phyloP scores from a whole-genome alignment of 1,140 invertebrate species.

The Trialeurodes vaporariorum region DNA sequence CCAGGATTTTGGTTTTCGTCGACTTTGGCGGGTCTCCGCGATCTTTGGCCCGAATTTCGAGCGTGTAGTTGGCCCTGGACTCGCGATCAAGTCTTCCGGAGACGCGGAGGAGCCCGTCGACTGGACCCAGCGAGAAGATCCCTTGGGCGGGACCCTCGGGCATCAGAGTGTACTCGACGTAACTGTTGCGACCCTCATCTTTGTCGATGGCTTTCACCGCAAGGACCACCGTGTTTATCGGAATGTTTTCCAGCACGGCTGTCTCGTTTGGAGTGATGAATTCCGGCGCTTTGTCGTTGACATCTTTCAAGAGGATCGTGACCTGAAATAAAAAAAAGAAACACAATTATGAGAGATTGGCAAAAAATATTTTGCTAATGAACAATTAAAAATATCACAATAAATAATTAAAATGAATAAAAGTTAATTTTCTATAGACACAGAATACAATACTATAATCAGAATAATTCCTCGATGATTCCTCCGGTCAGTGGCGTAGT shows the following conservation, averaged over 20 bases:
- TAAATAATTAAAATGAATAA: no score
- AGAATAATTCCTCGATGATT: no score
- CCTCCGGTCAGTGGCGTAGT: no score
- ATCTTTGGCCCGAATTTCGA: constrained; percentile 74
- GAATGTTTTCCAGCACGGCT: constrained; percentile 69
- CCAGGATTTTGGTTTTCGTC: constrained; percentile 52
- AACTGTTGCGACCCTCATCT: constrained; percentile 87
- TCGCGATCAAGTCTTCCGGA: constrained; percentile 76
- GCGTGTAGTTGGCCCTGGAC: constrained; percentile 59
- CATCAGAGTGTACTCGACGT: constrained; percentile 72
- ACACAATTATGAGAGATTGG: no score
- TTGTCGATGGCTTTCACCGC: constrained; percentile 80
- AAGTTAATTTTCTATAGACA: no score
- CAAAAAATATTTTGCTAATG: no score
- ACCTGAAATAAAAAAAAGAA: constrained; percentile 66
- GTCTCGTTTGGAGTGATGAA: constrained; percentile 75
- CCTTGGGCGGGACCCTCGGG: constrained; percentile 39
- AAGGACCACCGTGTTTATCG: constrained; percentile 80
- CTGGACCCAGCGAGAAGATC: constrained; percentile 71
- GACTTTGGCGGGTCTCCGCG: constrained; percentile 70
- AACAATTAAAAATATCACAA: no score
- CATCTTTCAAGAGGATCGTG: constrained; percentile 74
- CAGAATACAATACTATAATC: no score
- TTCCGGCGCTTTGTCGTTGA: constrained; percentile 87
- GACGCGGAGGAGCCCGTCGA: constrained; percentile 75